Percentiles rank a stretch among this genome's conserved stretches.
Evolutionary conservation across 1,140 invertebrate species (phyloP).

Genomic region (Drosophila equinoxialis): DNA sequence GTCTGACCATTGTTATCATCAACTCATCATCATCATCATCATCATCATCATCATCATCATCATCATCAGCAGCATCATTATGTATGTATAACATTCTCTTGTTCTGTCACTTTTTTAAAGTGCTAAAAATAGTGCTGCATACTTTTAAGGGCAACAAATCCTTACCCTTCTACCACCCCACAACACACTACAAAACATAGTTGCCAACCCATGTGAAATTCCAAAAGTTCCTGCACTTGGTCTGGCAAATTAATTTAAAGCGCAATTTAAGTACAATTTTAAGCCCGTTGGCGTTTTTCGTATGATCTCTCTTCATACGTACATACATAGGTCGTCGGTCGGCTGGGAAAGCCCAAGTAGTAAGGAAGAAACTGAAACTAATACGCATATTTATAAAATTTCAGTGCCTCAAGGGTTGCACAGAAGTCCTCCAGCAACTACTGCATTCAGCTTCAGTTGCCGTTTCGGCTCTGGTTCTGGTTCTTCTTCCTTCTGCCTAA

Average conservation of each 20-base stretch:
- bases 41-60: neutral
- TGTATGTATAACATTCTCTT: neutral
- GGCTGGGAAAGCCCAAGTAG: slow-evolving; percentile 29
- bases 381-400: slow-evolving; percentile 81
- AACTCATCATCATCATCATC: neutral
- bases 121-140: slow-evolving; percentile 34
- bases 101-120: neutral
- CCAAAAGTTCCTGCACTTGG: neutral
- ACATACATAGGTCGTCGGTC: neutral
- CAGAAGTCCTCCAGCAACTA: slow-evolving; percentile 28
- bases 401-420: slow-evolving; percentile 65
- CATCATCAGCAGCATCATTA: too few relatives aligned
- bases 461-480: neutral
- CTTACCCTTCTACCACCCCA: neutral
- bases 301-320: neutral
- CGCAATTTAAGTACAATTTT: slow-evolving; percentile 66
- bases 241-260: slow-evolving; percentile 66
- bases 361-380: slow-evolving; percentile 61
- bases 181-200: neutral
- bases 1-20: neutral
- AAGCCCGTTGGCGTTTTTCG: slow-evolving; percentile 28
- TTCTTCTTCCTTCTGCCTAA: slow-evolving; percentile 35
- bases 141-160: slow-evolving; percentile 30
- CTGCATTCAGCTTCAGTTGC: slow-evolving; percentile 28
- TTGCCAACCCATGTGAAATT: slow-evolving; percentile 12